Conservation (phyloP, 1,140 invertebrate species). For the Dinoponera quadriceps region DNA sequence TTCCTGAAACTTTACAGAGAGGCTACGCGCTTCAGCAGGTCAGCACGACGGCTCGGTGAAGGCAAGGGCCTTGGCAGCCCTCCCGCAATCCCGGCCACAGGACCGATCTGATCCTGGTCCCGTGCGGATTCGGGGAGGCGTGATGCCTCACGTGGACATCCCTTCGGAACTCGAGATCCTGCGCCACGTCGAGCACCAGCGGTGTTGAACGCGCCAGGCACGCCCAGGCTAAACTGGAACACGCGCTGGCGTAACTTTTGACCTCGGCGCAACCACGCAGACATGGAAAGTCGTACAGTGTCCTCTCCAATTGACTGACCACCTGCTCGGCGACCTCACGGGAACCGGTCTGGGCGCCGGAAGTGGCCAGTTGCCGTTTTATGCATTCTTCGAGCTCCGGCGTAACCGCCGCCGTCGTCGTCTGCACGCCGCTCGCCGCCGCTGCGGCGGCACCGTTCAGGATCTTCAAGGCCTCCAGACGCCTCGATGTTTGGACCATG, state of each 20-base stretch:
- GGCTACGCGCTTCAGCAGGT: constrained; percentile 80
- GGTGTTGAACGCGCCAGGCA: constrained; percentile 85
- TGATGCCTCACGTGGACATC: constrained; percentile 89
- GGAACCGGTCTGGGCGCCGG: constrained; percentile 76
- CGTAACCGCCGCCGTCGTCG: constrained; percentile 32
- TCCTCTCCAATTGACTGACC: constrained; percentile 81
- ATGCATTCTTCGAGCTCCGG: constrained; percentile 78
- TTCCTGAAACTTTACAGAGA: constrained; percentile 30
- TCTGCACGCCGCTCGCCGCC: not conserved
- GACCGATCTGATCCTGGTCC: constrained; percentile 87
- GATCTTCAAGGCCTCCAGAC: constrained; percentile 73
- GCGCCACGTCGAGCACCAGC: constrained; percentile 77
- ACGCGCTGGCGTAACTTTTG: constrained; percentile 88
- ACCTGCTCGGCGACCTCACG: constrained; percentile 79
- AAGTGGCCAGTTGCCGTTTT: constrained; percentile 78
- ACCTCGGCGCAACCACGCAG: constrained; percentile 88
- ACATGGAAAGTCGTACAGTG: constrained; percentile 91
- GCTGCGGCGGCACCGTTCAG: constrained; percentile 71
- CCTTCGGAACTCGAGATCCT: constrained; percentile 84
- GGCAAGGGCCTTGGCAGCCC: constrained; percentile 88
- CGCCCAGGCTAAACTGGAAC: constrained; percentile 90
- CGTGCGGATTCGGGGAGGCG: constrained; percentile 86
- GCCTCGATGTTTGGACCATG: constrained; percentile 76
- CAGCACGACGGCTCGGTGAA: constrained; percentile 90
- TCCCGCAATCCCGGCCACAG: constrained; percentile 91